Evolutionary conservation across 2,113 vertebrate genomes (phyloP), one percentile per base, ranked within the genome.

Genomic region (Leucopternis melanops): DNA sequence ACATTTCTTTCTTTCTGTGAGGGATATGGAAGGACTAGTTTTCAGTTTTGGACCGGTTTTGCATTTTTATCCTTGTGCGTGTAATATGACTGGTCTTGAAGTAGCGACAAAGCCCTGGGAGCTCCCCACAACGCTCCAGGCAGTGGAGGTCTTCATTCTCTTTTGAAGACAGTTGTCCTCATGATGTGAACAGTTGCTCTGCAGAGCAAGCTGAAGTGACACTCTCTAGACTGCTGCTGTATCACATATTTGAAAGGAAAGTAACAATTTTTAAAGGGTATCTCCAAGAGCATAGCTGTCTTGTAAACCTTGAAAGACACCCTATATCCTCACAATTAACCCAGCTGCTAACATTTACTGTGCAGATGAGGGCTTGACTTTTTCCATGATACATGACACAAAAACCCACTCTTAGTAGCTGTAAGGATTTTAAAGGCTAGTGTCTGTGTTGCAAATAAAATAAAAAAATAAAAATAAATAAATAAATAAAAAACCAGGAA

Each of bases 261-360:
- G 7, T 6, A 84, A 67, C 1, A 21, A 8, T 31, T 81, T 88
- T 84, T 31, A 58, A 70, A 74, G 20, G n/a, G n/a, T n/a, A n/a
- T n/a, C n/a, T n/a, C n/a, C n/a, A n/a, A n/a, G n/a, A 86, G 58
- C 67, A 63, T 32, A 82, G 72, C 47, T 91, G 81, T 86, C 95
- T 92, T 70, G 49, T 32, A 87, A 94, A 89, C 54, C 70, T 82
- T 87, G 54, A 89, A 80, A 85, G 70, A 92, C 85, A 63, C 54
- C 58, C 86, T 69, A 18, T 82, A 85, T 61, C 77, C 65, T 91
- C 92, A 87, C 73, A 87, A 94, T 92, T 95, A 97, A 94, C 89
- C 74, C 63, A 77, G 54, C 70, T 63, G 36, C 88, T 94, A 95
- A 77, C 94, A 87, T 96, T 94, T 87, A 89, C 81, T 49, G 70